Base-by-base conservation (phyloP, 2,113 vertebrate species). In the Dromas ardeola region DNA sequence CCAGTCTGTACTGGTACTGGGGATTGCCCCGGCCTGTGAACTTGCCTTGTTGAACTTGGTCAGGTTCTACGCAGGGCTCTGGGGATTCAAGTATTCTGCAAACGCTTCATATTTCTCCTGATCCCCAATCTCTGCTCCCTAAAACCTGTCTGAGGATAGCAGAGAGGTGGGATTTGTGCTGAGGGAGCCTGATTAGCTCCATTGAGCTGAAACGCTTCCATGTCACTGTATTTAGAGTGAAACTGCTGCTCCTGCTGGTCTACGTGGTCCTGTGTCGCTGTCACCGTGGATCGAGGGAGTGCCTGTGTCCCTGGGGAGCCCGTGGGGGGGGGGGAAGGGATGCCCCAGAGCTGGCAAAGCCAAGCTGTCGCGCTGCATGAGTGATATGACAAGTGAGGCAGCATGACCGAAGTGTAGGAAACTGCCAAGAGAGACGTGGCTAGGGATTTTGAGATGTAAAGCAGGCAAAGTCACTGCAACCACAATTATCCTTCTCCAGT, bases 281-380 rank as follows among this genome's bases (percentile, higher is more conserved):
- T 25, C 55, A 15, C 23, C 21, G 13, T 1, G 16, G 23, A 27
- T 38, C 23, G 23, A 18, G 25, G 36, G 25, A n/a, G 6, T 8
- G 21, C 3, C 13, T 3, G 1, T 36, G 36, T 55, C 42, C 23
- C 23, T 21, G 29, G n/a, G n/a, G 7, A 36, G 21, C 11, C 3
- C 13, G n/a, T 42, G 42, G 42, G 10, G 1, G 16, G 3, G 21
- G 26, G 19, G 15, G 20, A 65, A 21, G 69, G 32, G 45, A 11
- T 18, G 15, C 36, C 70, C 52, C 26, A 21, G 36, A 32, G 18
- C 43, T 38, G 32, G 43, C 26, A 32, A 16, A 66, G 59, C 43
- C 11, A 4, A 22, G 52, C 26, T 32, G 27, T 11, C 2, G 1
- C 2, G 3, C 34, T 14, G 21, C 15, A 2, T 7, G 6, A 22